phyloP scores from a whole-genome alignment of 2,888 invertebrate genomes.

The Adelognathus sp. region DNA sequence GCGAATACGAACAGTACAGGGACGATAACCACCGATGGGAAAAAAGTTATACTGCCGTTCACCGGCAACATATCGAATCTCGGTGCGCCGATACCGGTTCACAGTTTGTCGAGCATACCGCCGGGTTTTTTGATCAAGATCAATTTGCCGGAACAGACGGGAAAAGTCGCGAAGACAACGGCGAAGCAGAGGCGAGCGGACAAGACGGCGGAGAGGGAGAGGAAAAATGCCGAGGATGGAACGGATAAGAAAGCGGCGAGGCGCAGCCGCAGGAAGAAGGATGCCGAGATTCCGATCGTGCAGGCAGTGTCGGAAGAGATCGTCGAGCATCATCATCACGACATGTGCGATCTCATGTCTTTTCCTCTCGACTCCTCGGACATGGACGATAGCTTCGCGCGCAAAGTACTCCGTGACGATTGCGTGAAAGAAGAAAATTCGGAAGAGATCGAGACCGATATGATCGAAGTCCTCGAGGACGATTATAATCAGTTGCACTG shows the following conservation, averaged over 20 bases:
- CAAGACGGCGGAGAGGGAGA: not conserved
- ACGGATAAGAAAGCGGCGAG: not conserved
- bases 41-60: slow-evolving; percentile 78
- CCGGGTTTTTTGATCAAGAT: slow-evolving; percentile 79
- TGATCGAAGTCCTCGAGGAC: slow-evolving; percentile 39
- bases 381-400: not conserved
- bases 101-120: slow-evolving; percentile 78
- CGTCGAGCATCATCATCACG: not conserved
- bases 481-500: slow-evolving; percentile 9
- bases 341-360: not conserved
- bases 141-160: slow-evolving; percentile 74
- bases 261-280: slow-evolving; percentile 31
- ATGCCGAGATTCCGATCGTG: not conserved
- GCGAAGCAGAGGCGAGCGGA: slow-evolving; percentile 57
- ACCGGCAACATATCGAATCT: slow-evolving; percentile 76
- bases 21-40: slow-evolving; percentile 69
- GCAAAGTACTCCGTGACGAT: not conserved
- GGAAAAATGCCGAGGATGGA: not conserved
- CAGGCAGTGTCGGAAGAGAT: not conserved
- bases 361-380: not conserved
- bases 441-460: not conserved
- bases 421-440: not conserved
- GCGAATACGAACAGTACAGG: slow-evolving; percentile 70
- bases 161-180: slow-evolving; percentile 53
- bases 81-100: slow-evolving; percentile 78